Conservation (phyloP, 2,888 invertebrate species). For the Caenorhabditis auriculariae region DNA sequence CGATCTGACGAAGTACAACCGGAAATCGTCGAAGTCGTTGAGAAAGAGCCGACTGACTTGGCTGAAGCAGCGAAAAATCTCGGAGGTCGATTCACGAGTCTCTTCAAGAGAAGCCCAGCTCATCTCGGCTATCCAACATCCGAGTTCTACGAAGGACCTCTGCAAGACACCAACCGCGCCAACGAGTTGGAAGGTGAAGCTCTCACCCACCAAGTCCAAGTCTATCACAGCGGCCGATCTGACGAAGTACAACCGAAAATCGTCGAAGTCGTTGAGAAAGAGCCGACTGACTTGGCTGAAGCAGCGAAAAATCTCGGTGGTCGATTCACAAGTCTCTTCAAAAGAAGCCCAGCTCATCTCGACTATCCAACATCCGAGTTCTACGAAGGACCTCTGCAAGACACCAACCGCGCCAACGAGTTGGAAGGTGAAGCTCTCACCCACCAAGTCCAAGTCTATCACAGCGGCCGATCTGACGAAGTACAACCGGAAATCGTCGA, state of each 20-base stretch:
- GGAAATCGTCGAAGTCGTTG: constrained; percentile 19
- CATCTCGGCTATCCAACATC: constrained; percentile 35
- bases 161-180: constrained; percentile 7
- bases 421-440: too few species aligned
- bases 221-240: constrained; percentile 28
- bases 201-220: constrained; percentile 26
- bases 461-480: too few species aligned
- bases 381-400: constrained; percentile 18
- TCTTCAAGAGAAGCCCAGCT: constrained; percentile 24
- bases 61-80: constrained; percentile 6
- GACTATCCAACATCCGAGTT: constrained; percentile 23
- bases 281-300: constrained; percentile 4
- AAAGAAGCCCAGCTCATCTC: constrained; percentile 19
- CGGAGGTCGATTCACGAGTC: constrained; percentile 9
- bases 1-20: constrained; percentile 23
- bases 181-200: constrained; percentile 26
- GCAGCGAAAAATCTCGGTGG: constrained; percentile 6
- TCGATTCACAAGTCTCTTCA: constrained; percentile 11
- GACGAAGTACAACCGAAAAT: constrained; percentile 24
- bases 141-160: constrained; percentile 21
- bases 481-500: too few species aligned
- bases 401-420: too few species aligned
- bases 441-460: too few species aligned
- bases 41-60: constrained; percentile 3
- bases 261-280: constrained; percentile 7